Evolutionary conservation across 2,113 vertebrate genomes (phyloP), one percentile per base, ranked within the genome.

Genomic region (Podarcis cretensis): DNA sequence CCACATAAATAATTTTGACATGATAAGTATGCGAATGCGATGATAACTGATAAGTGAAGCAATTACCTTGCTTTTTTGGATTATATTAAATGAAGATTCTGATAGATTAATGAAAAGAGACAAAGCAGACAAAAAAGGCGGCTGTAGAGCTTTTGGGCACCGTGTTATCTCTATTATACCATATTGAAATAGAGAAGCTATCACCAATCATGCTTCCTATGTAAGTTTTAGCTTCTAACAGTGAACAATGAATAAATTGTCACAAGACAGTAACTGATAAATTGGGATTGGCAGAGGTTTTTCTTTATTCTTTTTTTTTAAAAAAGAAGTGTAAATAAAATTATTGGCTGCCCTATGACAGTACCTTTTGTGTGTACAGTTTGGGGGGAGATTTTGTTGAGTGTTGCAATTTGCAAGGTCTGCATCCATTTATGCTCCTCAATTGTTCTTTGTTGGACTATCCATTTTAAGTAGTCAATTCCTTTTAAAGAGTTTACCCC

Each of bases 1-100:
- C 97, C 97, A 97, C 97, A 97, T 97, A 97, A 97, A 98, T 97
- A 98, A 97, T 98, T 98, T 97, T 98, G 97, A 98, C 97, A 97
- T 90, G 97, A 97, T 97, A 98, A 97, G 96, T 97, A 97, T 97
- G 97, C 75, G 92, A 96, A 96, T 95, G 95, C 6, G 96, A 97
- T 97, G 97, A 97, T 97, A 97, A 97, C 97, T 94, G 97, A 97
- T 98, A 98, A 97, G 97, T 97, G 96, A 98, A 97, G 97, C 97
- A 97, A 98, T 97, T 98, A 97, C 97, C 96, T 97, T 97, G 97
- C 96, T 97, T 97, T 97, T 97, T 96, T 95, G 97, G 97, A 98
- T 98, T 97, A 97, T 97, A 97, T 98, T 97, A 98, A 98, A 97
- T 97, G 97, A 98, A 98, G 97, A 97, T 97, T 97, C 97, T 97